phyloP scores from a whole-genome alignment of 2,113 vertebrate genomes.

The Scomber scombrus region DNA sequence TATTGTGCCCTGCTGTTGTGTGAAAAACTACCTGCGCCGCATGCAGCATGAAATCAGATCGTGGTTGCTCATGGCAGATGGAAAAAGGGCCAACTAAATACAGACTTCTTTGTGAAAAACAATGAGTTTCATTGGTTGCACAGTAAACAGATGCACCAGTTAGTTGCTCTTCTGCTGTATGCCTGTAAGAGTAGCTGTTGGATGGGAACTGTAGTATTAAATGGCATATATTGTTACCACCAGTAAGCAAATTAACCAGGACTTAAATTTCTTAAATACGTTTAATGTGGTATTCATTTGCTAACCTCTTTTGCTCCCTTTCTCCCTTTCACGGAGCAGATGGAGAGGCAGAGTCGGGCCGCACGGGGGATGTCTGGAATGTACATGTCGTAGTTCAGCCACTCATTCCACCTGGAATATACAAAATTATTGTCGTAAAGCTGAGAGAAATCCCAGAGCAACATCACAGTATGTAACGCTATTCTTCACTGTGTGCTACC shows the following conservation, averaged over 20 bases:
- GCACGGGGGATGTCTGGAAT: conserved; percentile 97
- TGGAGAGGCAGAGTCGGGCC: conserved; percentile 97
- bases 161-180: not conserved
- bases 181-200: not conserved
- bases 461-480: not conserved
- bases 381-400: conserved; percentile 97
- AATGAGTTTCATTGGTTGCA: not conserved
- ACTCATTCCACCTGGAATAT: conserved; percentile 93
- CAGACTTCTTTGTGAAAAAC: not conserved
- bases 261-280: not conserved
- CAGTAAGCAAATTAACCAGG: not conserved
- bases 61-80: not conserved
- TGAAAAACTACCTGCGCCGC: not conserved
- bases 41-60: not conserved
- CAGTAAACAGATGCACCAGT: not conserved
- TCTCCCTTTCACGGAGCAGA: conserved; percentile 98
- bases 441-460: not conserved
- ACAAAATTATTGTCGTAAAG: not conserved
- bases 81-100: not conserved
- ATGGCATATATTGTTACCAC: not conserved
- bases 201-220: not conserved
- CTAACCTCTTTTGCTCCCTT: conserved; percentile 98
- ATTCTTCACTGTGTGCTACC: conserved; percentile 78
- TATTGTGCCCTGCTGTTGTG: not conserved
- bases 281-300: not conserved